These are phyloP conservation scores for Pempheris klunzingeri DNA, from an alignment of 2,797 vertebrate species.

Conservation along the genomic window DNA sequence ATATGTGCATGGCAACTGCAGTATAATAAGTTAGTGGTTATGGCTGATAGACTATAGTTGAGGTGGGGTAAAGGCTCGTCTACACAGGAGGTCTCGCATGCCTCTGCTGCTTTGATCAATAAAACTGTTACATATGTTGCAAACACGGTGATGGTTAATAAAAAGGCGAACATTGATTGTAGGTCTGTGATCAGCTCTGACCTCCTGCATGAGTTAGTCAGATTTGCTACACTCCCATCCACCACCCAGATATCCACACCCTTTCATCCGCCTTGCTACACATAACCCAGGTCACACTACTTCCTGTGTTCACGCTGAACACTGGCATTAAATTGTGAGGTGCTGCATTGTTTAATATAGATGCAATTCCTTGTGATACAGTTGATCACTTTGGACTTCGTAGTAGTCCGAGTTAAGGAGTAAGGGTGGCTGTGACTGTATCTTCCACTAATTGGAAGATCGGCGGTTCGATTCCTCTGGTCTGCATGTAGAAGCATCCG, in stretches of 20 bases:
- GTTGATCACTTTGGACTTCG: too few relatives aligned
- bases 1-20: too few relatives aligned
- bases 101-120: neutral
- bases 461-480: too few relatives aligned
- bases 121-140: neutral
- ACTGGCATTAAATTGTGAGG: neutral
- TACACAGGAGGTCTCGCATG: neutral
- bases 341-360: neutral
- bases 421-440: too few relatives aligned
- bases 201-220: neutral
- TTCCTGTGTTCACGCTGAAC: neutral
- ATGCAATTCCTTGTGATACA: neutral
- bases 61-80: neutral
- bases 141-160: neutral
- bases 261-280: neutral
- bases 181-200: neutral
- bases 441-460: too few relatives aligned
- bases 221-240: neutral
- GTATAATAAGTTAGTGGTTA: neutral
- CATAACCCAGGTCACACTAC: neutral
- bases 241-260: neutral
- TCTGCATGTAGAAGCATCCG: too few relatives aligned
- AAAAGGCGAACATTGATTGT: neutral
- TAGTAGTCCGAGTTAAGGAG: too few relatives aligned
- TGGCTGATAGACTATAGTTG: neutral